Evolutionary conservation across 2,797 vertebrate genomes (phyloP), one percentile per base, ranked within the genome.

Genomic region (Megaceryle alcyon): DNA sequence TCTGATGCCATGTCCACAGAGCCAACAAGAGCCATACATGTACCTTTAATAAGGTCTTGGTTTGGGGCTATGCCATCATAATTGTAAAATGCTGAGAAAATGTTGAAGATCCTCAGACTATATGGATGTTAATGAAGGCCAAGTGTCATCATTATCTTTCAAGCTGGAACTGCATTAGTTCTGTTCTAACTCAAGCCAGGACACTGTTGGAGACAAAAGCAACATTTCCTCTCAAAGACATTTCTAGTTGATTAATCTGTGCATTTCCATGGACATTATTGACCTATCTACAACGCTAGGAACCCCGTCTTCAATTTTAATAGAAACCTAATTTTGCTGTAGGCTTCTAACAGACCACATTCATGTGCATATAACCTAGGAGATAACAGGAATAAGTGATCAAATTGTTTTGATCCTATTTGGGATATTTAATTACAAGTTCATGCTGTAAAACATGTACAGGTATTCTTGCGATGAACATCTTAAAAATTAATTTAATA

Each of bases 401-500:
- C 33, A 61, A 51, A n/a, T 17, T 48, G 6, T 21, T 93, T 89
- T 87, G 28, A 57, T 81, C 41, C 2, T 89, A 21, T 81, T 57
- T 92, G 54, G 21, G 21, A 22, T 78, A 72, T 92, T 93, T 92
- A 91, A 92, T 43, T 39, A 82, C 4, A 85, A 56, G 12, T 82
- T 93, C 18, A 64, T 46, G 18, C 33, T 69, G 17, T 66, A 91
- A n/a, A 81, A 91, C 16, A 23, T 31, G 7, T 54, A 49, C 8
- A 87, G 44, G 14, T 86, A 72, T 86, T 75, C 46, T 86, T 69
- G 26, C 0, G 4, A 73, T 26, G 28, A 83, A 68, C 12, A 54
- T 22, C 25, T 84, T 91, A 91, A 49, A 86, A 92, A 82, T 54
- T 14, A 28, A 70, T 83, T 92, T 78, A 92, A 89, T 78, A 89